Evolutionary conservation across 1,140 invertebrate species (phyloP).

Genomic region (Cyclargus thomasi): DNA sequence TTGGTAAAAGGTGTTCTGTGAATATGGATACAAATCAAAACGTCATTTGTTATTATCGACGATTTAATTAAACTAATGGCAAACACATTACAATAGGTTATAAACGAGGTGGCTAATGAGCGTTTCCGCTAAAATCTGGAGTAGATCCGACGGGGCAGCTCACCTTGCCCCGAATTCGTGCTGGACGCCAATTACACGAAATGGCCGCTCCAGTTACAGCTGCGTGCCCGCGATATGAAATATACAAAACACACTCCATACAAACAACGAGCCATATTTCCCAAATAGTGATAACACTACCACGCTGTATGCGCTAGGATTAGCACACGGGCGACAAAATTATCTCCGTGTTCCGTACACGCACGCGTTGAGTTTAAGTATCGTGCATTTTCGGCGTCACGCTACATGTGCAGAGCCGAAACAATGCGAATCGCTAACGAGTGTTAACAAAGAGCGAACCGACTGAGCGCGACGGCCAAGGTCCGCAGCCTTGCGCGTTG

Average conservation of each 20-base stretch:
- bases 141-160: slow-evolving; percentile 2
- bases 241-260: too few relatives aligned
- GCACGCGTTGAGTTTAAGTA: too few relatives aligned
- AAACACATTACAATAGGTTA: too few relatives aligned
- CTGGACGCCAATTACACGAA: slow-evolving; percentile 13
- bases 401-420: not conserved
- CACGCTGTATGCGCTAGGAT: too few relatives aligned
- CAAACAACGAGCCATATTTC: too few relatives aligned
- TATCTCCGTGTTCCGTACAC: too few relatives aligned
- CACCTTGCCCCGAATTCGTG: slow-evolving; percentile 26
- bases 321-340: not conserved
- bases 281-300: too few relatives aligned
- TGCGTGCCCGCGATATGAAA: not conserved
- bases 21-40: too few relatives aligned
- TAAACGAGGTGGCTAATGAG: not conserved
- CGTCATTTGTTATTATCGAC: too few relatives aligned
- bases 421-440: not conserved
- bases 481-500: slow-evolving; percentile 14
- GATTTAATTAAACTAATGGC: too few relatives aligned
- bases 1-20: too few relatives aligned
- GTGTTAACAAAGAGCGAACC: slow-evolving; percentile 3
- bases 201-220: not conserved
- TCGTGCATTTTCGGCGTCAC: not conserved
- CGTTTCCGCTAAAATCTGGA: not conserved
- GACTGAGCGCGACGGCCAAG: slow-evolving; percentile 31